Percentiles rank a stretch among this genome's conserved stretches.
These are phyloP conservation scores for Poecile atricapillus DNA, from an alignment of 2,113 vertebrate species.

Conservation along the genomic window DNA sequence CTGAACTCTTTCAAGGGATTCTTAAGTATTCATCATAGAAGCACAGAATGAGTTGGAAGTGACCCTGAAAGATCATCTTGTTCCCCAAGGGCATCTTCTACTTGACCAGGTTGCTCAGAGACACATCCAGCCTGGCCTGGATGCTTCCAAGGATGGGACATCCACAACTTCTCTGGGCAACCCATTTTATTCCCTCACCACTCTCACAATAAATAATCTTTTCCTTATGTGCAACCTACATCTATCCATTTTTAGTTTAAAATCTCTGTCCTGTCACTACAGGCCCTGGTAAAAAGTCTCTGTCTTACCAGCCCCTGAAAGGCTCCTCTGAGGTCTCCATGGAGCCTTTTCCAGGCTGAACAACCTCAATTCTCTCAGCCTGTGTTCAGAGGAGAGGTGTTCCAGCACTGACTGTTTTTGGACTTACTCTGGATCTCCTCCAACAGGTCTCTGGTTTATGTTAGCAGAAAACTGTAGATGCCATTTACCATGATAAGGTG, in stretches of 20 bases:
- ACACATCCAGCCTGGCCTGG: rapidly evolving
- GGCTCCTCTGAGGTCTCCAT: background rate
- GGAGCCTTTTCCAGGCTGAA: background rate
- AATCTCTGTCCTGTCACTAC: background rate
- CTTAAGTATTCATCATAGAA: background rate
- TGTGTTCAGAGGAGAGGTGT: background rate
- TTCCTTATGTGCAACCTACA: background rate
- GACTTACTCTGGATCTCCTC: background rate
- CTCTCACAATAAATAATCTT: background rate
- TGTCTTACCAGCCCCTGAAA: background rate
- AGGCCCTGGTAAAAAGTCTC: background rate
- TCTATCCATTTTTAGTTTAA: background rate
- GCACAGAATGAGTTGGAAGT: background rate
- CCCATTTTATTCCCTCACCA: too few species aligned
- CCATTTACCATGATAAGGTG: background rate
- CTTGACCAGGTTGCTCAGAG: background rate
- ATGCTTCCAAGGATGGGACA: background rate
- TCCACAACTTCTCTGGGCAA: background rate
- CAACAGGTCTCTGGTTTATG: background rate
- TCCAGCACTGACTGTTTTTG: background rate
- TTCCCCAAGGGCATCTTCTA: rapidly evolving
- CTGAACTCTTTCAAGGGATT: background rate
- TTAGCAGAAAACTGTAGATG: background rate
- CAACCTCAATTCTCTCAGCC: background rate
- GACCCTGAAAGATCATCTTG: background rate